These are phyloP conservation scores for Nemotelus nigrinus DNA, from an alignment of 2,888 invertebrate genomes.

Conservation along the genomic window DNA sequence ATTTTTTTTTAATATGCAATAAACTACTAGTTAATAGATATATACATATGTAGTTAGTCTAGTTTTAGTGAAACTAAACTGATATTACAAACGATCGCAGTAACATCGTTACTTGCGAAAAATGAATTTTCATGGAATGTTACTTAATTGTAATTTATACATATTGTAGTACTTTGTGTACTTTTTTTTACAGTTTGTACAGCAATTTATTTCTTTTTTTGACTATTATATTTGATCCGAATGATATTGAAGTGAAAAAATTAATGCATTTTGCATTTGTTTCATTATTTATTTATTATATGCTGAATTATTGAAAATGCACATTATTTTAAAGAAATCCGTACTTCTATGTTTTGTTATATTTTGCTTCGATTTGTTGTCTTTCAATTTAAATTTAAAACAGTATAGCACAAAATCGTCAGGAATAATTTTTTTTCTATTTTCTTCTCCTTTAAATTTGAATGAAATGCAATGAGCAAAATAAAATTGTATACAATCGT, in stretches of 20 bases:
- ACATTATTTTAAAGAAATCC: background rate
- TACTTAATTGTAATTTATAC: constrained; percentile 39
- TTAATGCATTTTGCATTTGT: background rate
- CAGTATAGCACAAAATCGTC: background rate
- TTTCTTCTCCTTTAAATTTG: background rate
- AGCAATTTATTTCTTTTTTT: constrained; percentile 24
- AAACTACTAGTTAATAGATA: background rate
- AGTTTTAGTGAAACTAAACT: constrained; percentile 17
- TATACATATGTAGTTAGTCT: constrained; percentile 12
- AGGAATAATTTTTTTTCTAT: background rate
- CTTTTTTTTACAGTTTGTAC: background rate
- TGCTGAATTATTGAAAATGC: background rate
- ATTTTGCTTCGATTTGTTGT: background rate
- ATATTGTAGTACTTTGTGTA: constrained; percentile 13
- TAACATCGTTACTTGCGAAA: background rate
- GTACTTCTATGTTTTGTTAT: background rate
- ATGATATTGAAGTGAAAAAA: background rate
- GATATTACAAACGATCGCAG: background rate
- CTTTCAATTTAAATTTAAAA: background rate
- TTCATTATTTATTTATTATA: constrained; percentile 11
- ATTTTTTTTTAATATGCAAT: constrained; percentile 25
- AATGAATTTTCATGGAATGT: background rate
- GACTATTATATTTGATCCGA: background rate
- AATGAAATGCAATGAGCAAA: background rate
- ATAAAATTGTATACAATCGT: too few species aligned